These are phyloP conservation scores for Tubulanus polymorphus DNA, from an alignment of 2,888 invertebrate species.

Conservation along the genomic window DNA sequence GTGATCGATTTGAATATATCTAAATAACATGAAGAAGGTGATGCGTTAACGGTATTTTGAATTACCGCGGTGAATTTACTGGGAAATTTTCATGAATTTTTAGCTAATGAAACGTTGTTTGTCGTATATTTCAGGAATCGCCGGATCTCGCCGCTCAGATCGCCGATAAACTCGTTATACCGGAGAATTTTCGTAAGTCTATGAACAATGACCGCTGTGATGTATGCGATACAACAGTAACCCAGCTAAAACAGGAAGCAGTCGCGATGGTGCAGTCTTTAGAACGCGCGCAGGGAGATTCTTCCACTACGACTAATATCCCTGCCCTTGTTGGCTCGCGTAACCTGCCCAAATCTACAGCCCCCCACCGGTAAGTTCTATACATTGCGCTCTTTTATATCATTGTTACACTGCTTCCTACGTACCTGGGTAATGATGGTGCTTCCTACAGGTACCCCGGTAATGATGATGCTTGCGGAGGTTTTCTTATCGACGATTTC, in stretches of 20 bases:
- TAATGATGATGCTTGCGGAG: too few species aligned
- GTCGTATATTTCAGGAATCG: slow-evolving; percentile 22
- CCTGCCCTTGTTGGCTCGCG: slow-evolving; percentile 30
- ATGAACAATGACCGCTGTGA: slow-evolving; percentile 32
- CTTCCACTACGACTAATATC: slow-evolving; percentile 22
- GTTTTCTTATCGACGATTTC: too few species aligned
- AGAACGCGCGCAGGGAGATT: slow-evolving; percentile 35
- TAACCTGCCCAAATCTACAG: slow-evolving; percentile 14
- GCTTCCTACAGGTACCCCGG: too few species aligned
- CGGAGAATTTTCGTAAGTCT: slow-evolving; percentile 28
- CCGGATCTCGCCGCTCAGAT: slow-evolving; percentile 26
- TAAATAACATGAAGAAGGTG: too few species aligned
- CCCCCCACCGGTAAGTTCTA: too few species aligned
- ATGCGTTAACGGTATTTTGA: too few species aligned
- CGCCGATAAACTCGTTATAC: slow-evolving; percentile 29
- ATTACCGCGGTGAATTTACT: too few species aligned
- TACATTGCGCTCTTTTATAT: too few species aligned
- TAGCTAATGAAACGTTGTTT: neutral
- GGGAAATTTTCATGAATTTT: too few species aligned
- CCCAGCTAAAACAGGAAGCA: slow-evolving; percentile 39
- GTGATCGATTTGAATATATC: too few species aligned
- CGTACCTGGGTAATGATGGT: too few species aligned
- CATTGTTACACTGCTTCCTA: too few species aligned
- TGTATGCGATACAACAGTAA: slow-evolving; percentile 37
- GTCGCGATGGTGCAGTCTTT: slow-evolving; percentile 41